Evolutionary conservation across 2,888 invertebrate species (phyloP).

Genomic region (Agrochola macilenta): DNA sequence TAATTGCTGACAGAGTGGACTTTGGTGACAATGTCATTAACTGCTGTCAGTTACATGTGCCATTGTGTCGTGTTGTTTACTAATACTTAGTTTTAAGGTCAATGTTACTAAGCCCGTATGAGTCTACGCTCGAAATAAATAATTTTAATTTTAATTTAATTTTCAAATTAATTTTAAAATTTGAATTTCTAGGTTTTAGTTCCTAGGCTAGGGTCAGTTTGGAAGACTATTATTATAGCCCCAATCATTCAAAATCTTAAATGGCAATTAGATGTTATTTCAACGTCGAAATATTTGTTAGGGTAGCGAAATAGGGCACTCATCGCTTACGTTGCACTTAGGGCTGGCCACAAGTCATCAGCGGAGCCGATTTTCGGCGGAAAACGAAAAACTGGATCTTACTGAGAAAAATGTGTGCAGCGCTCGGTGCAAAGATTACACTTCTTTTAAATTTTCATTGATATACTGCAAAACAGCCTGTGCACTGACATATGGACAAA

Average conservation of each 20-base stretch:
- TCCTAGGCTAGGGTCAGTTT: not conserved
- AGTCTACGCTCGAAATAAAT: too few species aligned
- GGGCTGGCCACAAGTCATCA: conserved; percentile 27
- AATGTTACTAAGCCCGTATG: too few species aligned
- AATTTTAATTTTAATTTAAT: too few species aligned
- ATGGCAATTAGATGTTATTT: conserved; percentile 67
- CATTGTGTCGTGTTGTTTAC: too few species aligned
- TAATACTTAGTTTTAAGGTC: too few species aligned
- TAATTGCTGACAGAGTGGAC: too few species aligned
- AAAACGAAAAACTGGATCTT: not conserved
- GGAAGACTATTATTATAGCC: not conserved
- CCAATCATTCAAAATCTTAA: conserved; percentile 60
- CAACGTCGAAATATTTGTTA: conserved; percentile 63
- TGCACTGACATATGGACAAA: not conserved
- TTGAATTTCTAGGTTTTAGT: not conserved
- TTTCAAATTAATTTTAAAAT: too few species aligned
- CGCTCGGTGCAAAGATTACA: not conserved
- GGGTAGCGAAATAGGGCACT: conserved; percentile 64
- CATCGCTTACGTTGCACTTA: conserved; percentile 67
- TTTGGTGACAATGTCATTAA: too few species aligned
- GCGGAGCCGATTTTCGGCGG: not conserved
- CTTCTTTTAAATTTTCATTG: not conserved
- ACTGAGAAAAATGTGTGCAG: too few species aligned
- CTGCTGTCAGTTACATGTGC: too few species aligned
- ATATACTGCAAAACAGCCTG: not conserved